These are phyloP conservation scores for Odontesthes bonariensis DNA, from an alignment of 2,113 vertebrate genomes.

Conservation along the genomic window DNA sequence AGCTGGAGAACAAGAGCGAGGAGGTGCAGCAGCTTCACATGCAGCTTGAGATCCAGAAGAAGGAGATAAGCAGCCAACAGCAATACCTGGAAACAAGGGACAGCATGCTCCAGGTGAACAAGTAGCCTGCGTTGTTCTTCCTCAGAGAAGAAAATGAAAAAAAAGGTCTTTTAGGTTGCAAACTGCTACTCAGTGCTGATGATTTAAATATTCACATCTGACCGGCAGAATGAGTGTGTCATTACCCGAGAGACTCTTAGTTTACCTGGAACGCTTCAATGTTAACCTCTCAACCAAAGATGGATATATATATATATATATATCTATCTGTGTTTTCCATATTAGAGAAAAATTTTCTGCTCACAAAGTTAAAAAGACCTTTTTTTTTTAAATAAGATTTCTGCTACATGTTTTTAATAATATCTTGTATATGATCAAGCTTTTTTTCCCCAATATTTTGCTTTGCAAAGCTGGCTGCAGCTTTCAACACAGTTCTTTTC, in stretches of 20 bases:
- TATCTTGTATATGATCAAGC: constrained; percentile 12
- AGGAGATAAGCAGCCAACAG: constrained; percentile 90
- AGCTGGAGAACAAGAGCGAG: constrained; percentile 98
- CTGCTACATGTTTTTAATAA: background rate
- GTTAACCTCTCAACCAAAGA: background rate
- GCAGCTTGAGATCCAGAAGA: constrained; percentile 97
- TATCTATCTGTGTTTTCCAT: no score
- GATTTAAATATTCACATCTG: no score
- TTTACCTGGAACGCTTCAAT: background rate
- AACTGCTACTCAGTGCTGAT: background rate
- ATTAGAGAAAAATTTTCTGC: no score
- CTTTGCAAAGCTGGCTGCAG: background rate
- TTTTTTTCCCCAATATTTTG: constrained; percentile 13
- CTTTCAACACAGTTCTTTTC: constrained; percentile 3
- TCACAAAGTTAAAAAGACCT: no score
- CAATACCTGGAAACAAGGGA: constrained; percentile 90
- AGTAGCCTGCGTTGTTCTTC: background rate
- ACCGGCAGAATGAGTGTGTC: background rate
- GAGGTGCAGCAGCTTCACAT: constrained; percentile 97
- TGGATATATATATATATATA: background rate
- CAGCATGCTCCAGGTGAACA: constrained; percentile 87
- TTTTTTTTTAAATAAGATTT: background rate
- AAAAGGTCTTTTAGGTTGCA: background rate
- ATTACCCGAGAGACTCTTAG: background rate
- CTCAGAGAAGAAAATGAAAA: background rate